These are phyloP conservation scores for Neodiprion pinetum DNA, from an alignment of 1,140 invertebrate species.

Conservation along the genomic window DNA sequence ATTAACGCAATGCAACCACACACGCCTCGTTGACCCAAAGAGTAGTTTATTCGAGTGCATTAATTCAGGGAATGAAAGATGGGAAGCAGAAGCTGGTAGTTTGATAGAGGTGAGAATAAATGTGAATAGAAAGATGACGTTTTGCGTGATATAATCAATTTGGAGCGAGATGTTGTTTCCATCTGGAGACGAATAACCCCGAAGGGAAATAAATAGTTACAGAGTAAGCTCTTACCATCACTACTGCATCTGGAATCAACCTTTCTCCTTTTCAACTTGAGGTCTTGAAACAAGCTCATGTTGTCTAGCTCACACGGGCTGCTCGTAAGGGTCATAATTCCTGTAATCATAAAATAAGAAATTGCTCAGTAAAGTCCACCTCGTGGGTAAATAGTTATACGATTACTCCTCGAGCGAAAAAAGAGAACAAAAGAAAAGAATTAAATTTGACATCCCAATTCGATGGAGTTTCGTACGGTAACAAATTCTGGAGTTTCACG, in stretches of 20 bases:
- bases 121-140: no score
- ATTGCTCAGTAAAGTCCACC: conserved; percentile 10
- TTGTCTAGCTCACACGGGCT: conserved; percentile 93
- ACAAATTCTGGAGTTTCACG: no score
- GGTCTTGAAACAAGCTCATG: conserved; percentile 98
- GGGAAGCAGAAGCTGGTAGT: no score
- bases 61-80: no score
- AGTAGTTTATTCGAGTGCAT: no score
- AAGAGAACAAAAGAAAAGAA: background rate
- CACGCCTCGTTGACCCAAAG: no score
- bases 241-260: conserved; percentile 95
- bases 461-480: no score
- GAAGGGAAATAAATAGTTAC: background rate
- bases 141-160: no score
- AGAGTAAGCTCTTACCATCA: conserved; percentile 75
- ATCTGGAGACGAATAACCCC: background rate
- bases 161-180: background rate
- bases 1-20: no score
- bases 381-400: background rate
- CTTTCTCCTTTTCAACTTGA: conserved; percentile 97
- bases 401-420: background rate
- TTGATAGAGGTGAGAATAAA: no score
- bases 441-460: background rate
- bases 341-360: conserved; percentile 65
- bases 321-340: conserved; percentile 97